These are phyloP conservation scores for Centropus unirufus DNA, from an alignment of 2,113 vertebrate species.

Conservation along the genomic window DNA sequence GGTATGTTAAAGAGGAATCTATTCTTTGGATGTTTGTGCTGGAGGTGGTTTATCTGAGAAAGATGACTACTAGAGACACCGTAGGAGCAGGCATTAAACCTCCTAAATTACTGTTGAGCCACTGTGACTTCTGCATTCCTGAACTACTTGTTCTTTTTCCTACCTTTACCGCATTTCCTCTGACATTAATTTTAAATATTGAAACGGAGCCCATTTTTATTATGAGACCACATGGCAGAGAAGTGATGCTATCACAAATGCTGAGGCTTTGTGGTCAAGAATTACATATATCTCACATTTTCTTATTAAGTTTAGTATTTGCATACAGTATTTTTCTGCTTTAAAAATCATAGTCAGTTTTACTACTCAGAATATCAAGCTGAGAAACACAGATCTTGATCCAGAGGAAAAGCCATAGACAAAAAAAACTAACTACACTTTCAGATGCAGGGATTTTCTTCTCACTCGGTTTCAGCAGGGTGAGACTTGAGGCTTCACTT, in stretches of 20 bases:
- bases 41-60: background rate
- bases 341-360: constrained; percentile 7
- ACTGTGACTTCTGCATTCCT: background rate
- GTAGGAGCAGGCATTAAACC: background rate
- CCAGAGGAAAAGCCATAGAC: constrained; percentile 14
- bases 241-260: background rate
- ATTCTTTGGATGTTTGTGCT: background rate
- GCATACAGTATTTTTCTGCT: background rate
- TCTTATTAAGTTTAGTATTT: constrained; percentile 9
- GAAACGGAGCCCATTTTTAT: background rate
- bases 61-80: background rate
- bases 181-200: background rate
- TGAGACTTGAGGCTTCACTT: constrained; percentile 64
- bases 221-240: background rate
- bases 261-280: background rate
- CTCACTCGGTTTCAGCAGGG: background rate
- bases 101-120: background rate
- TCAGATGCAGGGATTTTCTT: constrained; percentile 10
- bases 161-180: background rate
- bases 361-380: constrained; percentile 16
- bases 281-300: background rate
- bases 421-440: constrained; percentile 29
- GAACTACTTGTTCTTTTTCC: background rate
- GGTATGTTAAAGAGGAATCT: background rate
- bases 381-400: constrained; percentile 32